These are phyloP conservation scores for Halesus radiatus DNA, from an alignment of 1,140 invertebrate species.

Conservation along the genomic window DNA sequence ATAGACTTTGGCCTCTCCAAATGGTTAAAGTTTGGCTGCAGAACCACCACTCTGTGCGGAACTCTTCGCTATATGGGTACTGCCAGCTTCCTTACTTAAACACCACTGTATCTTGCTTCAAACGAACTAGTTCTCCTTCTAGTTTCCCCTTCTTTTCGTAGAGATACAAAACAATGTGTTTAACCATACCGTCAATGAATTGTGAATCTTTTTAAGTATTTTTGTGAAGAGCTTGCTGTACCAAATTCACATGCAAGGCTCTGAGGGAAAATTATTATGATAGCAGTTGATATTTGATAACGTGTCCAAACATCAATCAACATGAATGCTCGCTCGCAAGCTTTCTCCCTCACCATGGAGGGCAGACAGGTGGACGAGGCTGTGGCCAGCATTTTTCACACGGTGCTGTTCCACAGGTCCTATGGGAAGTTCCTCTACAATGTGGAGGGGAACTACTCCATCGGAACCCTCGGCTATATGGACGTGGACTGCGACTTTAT, in stretches of 20 bases:
- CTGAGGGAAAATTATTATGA: no score
- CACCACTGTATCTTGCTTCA: neutral
- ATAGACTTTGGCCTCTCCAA: constrained; percentile 96
- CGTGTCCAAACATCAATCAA: constrained; percentile 52
- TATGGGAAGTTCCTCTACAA: constrained; percentile 96
- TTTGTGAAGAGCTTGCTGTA: no score
- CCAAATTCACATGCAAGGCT: no score
- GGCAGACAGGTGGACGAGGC: constrained; percentile 95
- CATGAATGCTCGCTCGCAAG: constrained; percentile 92
- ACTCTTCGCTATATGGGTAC: constrained; percentile 93
- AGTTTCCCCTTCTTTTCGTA: neutral
- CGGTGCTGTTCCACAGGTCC: constrained; percentile 93
- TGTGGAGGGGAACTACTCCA: constrained; percentile 93
- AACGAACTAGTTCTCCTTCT: neutral
- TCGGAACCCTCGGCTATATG: constrained; percentile 94
- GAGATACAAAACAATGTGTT: neutral
- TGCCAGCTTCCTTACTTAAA: constrained; percentile 41
- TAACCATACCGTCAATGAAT: no score
- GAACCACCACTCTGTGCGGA: constrained; percentile 90
- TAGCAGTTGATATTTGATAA: constrained; percentile 48
- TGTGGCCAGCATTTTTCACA: constrained; percentile 94
- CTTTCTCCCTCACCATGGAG: constrained; percentile 91
- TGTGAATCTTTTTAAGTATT: no score
- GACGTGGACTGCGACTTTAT: constrained; percentile 98
- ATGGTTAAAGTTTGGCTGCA: constrained; percentile 83